These are phyloP conservation scores for Pristionchus pacificus DNA, from an alignment of 1,140 invertebrate species.

Conservation along the genomic window DNA sequence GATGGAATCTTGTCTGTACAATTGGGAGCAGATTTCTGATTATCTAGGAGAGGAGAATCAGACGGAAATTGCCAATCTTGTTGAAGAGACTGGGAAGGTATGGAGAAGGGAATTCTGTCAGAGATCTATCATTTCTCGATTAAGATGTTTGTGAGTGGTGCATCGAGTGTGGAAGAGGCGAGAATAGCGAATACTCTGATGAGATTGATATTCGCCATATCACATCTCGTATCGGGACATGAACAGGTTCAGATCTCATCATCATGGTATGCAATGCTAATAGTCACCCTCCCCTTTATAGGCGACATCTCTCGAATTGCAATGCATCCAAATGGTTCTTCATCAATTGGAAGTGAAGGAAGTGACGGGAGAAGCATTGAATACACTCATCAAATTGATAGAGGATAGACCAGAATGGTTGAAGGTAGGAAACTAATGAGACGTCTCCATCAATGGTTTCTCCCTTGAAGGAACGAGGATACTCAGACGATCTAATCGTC, in stretches of 20 bases:
- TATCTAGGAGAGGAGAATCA: conserved; percentile 14
- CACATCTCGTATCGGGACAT: conserved; percentile 5
- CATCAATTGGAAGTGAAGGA: background rate
- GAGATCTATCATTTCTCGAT: background rate
- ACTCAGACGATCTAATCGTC: background rate
- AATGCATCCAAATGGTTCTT: background rate
- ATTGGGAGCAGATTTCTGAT: conserved; percentile 8
- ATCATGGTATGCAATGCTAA: too few species aligned
- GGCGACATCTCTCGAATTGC: too few species aligned
- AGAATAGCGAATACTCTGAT: conserved; percentile 9
- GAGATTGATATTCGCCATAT: conserved; percentile 2
- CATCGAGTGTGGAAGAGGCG: background rate
- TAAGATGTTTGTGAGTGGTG: background rate
- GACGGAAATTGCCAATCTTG: background rate
- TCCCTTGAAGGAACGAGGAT: background rate
- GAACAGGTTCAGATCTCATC: background rate
- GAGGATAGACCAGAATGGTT: background rate
- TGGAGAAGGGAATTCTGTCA: too few species aligned
- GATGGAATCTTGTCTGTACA: conserved; percentile 6
- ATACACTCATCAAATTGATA: background rate
- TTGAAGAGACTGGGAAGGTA: background rate
- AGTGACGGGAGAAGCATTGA: background rate
- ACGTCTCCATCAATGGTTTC: background rate
- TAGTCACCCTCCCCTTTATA: too few species aligned
- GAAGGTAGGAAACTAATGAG: background rate